Evolutionary conservation across 2,797 vertebrate species (phyloP).

Genomic region (Onychomys leucogaster): DNA sequence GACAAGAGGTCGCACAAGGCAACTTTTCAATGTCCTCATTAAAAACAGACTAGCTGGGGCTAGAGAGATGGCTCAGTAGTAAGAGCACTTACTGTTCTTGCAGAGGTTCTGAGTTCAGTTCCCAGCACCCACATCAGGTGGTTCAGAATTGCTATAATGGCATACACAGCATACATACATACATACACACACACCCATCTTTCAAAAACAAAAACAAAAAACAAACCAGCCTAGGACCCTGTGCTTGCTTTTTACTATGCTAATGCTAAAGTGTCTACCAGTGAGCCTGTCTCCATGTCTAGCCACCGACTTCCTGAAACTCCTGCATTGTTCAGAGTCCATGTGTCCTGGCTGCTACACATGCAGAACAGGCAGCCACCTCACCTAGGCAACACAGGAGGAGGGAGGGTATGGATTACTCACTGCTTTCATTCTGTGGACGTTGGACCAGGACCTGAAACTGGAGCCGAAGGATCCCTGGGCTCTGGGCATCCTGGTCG

Average conservation of each 20-base stretch:
- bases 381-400: not conserved
- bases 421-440: conserved; percentile 86
- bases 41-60: not conserved
- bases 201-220: not conserved
- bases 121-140: not conserved
- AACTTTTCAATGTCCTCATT: not conserved
- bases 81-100: not conserved
- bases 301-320: conserved; percentile 56
- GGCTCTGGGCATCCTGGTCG: conserved; percentile 86
- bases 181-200: not conserved
- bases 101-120: not conserved
- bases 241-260: not conserved
- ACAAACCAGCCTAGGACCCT: not conserved
- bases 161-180: not conserved
- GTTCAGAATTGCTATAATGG: not conserved
- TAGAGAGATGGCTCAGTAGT: not conserved
- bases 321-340: conserved; percentile 1
- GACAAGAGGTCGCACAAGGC: not conserved
- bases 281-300: accelerated
- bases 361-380: not conserved
- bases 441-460: conserved; percentile 86
- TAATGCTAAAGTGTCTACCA: not conserved
- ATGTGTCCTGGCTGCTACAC: not conserved
- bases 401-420: conserved; percentile 72
- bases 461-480: conserved; percentile 83